Evolutionary conservation across 2,888 invertebrate species (phyloP), one percentile per base, ranked within the genome.

Genomic region (Diogma glabrata): DNA sequence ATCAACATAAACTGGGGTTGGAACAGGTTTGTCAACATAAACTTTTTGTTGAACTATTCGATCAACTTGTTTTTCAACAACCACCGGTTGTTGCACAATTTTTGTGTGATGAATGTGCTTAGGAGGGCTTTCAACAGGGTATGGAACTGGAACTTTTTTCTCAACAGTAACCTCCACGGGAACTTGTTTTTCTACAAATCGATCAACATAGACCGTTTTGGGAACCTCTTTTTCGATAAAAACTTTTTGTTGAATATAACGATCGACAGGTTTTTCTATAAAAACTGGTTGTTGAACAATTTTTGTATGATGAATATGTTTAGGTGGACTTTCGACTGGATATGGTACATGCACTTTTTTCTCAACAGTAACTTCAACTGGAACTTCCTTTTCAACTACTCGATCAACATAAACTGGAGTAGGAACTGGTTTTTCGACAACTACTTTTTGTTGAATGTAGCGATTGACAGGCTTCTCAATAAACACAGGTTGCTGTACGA

Each of bases 1-100:
- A 22, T 61, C 55, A 8, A 59, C 53, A 58, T 70, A 72, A 1
- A 78, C 74, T 1, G 75, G 64, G 53, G 68, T 64, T 1, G 69
- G 67, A 7, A 61, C 57, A 16, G 61, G 59, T 30, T 59, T 59
- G 49, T 63, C 59, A 7, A 61, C 58, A n/a, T 60, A 46, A 51
- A 59, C 58, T 24, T 51, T 48, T 50, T 69, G 69, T 0, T 70
- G 67, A 40, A 67, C 71, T 12, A 58, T 57, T 20, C 53, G 50
- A 28, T 56, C 57, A 3, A 59, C 57, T 10, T 54, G 50, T 22
- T 51, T 53, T 56, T 72, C 73, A 66, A 50, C 65, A 63, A 8
- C 65, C 56, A 1, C 61, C 9, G 50, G 46, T 10, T 46, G 46
- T 8, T 46, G 46, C 3, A 46, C 24, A 22, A 46, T 46, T 24